Conservation (phyloP, 37 sponge, comb jelly and placozoan genomes). For the Cliona cf. orientalis region DNA sequence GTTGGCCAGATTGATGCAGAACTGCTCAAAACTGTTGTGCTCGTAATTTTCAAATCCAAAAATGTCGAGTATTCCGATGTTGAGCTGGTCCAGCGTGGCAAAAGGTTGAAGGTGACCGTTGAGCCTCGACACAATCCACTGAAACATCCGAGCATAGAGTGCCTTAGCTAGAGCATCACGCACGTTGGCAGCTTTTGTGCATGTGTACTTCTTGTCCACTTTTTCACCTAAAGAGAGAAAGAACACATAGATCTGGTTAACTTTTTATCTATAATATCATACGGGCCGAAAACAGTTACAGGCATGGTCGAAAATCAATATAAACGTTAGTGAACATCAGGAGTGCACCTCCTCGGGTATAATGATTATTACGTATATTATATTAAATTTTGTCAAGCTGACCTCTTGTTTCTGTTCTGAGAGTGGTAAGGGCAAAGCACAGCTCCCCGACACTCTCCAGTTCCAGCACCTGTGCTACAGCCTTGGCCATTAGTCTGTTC, state of each 20-base stretch:
- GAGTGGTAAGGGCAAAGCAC: slow-evolving; percentile 70
- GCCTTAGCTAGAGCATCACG: slow-evolving; percentile 84
- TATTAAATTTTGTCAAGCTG: background rate
- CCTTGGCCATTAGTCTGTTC: slow-evolving; percentile 23
- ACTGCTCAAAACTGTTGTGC: slow-evolving; percentile 82
- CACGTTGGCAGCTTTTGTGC: slow-evolving; percentile 68
- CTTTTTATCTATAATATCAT: too few species aligned
- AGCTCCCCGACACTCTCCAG: slow-evolving; percentile 54
- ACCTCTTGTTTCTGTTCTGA: slow-evolving; percentile 72
- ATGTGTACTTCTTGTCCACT: slow-evolving; percentile 70
- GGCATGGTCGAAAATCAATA: too few species aligned
- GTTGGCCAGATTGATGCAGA: slow-evolving; percentile 93
- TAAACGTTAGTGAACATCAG: too few species aligned
- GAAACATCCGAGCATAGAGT: slow-evolving; percentile 70
- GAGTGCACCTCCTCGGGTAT: too few species aligned
- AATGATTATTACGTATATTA: too few species aligned
- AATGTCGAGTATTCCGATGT: slow-evolving; percentile 82
- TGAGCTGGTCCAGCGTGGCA: slow-evolving; percentile 20
- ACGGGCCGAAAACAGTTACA: too few species aligned
- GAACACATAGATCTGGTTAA: background rate
- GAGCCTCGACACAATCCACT: slow-evolving; percentile 72
- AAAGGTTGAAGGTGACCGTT: slow-evolving; percentile 58
- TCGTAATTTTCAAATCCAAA: slow-evolving; percentile 86
- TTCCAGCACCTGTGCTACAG: slow-evolving; percentile 14
- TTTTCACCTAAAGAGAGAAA: slow-evolving; percentile 54